These are phyloP conservation scores for Actenoides hombroni DNA, from an alignment of 2,113 vertebrate species.

Conservation along the genomic window DNA sequence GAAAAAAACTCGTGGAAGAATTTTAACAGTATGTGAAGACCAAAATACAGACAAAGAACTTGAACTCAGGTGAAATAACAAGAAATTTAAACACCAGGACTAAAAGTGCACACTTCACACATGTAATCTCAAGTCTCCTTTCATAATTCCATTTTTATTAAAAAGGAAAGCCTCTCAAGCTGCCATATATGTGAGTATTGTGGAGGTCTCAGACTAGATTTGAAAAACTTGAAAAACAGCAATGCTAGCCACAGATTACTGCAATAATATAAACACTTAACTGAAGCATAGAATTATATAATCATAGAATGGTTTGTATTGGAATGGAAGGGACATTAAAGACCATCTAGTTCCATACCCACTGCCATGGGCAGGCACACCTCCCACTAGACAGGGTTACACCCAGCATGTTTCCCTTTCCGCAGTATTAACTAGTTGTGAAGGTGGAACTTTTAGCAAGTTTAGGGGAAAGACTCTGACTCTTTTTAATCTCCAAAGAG, in stretches of 20 bases:
- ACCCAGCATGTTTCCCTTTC: background rate
- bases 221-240: background rate
- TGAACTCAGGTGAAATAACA: background rate
- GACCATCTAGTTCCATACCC: background rate
- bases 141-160: background rate
- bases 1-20: background rate
- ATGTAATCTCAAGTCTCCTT: background rate
- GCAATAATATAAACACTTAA: background rate
- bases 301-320: background rate
- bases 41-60: background rate
- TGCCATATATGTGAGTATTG: background rate
- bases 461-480: background rate
- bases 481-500: background rate
- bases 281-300: background rate
- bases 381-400: accelerated
- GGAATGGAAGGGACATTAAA: background rate
- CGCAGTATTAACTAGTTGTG: background rate
- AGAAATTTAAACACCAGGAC: background rate
- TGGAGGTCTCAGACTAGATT: background rate
- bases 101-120: background rate
- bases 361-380: background rate
- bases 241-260: background rate
- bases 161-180: background rate
- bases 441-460: background rate
- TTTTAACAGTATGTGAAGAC: background rate